Base-by-base conservation (phyloP, 2,888 invertebrate species). In the Myathropa florea region DNA sequence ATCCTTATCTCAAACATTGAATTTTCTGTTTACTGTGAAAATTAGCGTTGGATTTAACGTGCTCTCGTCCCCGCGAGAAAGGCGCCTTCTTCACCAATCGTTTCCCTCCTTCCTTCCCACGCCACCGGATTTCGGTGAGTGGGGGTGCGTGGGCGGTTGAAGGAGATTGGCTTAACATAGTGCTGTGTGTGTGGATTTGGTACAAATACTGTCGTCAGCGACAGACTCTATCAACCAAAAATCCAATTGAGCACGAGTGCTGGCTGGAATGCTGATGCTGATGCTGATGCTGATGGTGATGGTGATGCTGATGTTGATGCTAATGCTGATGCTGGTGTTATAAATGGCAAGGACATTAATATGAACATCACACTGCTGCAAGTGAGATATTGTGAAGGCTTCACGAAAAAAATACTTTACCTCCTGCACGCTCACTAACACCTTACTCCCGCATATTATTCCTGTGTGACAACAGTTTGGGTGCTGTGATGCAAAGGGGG, bases 1-100 rank as follows among this genome's bases (percentile, higher is more conserved):
- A 86, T 86, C 79, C 86, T 82, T 86, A 86, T 86, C 86, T 73
- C 83, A 83, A 86, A 86, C 86, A 86, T 86, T 78, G 86, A 86
- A 86, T 73, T 86, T 86, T 86, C 78, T 86, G 86, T 86, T 86
- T 86, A 86, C 86, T 83, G 86, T 75, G 83, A 75, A 83, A 86
- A 86, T 86, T 86, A 86, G 86, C 86, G 86, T 86, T 71, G 83
- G 86, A 86, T 86, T 86, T 86, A 83, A 75, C 75, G 71, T 14
- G 18, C 72, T 26, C 18, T n/a, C 36, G n/a, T 14, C 12, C 60
- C 9, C 14, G 4, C 26, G 46, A 10, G 46, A 64, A 24, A 33
- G 55, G 23, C 39, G 39, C 23, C 46, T 23, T 64, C 36, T 26
- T 21, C 30, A 12, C 18, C 46, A 46, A 18, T 39, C 39, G 6